Evolutionary conservation across 2,113 vertebrate genomes (phyloP), one percentile per base, ranked within the genome.

Genomic region (Aptenodytes patagonicus): DNA sequence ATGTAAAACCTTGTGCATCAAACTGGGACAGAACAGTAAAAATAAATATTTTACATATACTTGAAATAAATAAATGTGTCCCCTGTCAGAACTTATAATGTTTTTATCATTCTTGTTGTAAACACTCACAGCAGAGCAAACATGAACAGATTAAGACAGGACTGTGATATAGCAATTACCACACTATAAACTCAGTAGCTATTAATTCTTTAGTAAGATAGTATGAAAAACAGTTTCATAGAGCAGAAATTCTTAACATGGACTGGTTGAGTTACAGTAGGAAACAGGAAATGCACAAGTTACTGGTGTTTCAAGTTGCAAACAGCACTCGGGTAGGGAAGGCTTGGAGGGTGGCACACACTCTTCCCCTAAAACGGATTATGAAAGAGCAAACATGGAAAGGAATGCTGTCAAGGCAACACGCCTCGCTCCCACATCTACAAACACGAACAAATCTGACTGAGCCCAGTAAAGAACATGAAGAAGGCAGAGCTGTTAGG

Each of bases 41-140:
- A 93, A 78, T 42, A 88, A 93, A 52, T 18, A 75, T 73, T 90
- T 93, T 86, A 47, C 57, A 52, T 83, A 75, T 51, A 51, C 52
- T 87, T 89, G 47, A 89, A 81, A 55, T 75, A 92, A 94, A 94
- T 82, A 84, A 75, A 89, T 84, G 49, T 71, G 38, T 94, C 64
- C 36, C 72, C 44, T 93, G 73, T 72, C 72, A 87, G 61, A 94
- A 64, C 15, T 87, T 47, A 46, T 2, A 58, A 69, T 28, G 17
- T 51, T 93, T 72, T 77, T 83, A 40, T 90, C 17, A 47, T 83
- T 79, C 38, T 34, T 91, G 2, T 82, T 71, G 73, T 58, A 92
- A 89, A 85, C 20, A 84, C 6, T 92, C 46, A 44, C 29, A 69
- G 65, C 68, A 92, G 55, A 90, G 18, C 28, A 90, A 90, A 81